Evolutionary conservation across 1,140 invertebrate genomes (phyloP), one percentile per base, ranked within the genome.

Genomic region (Drosophila insularis): DNA sequence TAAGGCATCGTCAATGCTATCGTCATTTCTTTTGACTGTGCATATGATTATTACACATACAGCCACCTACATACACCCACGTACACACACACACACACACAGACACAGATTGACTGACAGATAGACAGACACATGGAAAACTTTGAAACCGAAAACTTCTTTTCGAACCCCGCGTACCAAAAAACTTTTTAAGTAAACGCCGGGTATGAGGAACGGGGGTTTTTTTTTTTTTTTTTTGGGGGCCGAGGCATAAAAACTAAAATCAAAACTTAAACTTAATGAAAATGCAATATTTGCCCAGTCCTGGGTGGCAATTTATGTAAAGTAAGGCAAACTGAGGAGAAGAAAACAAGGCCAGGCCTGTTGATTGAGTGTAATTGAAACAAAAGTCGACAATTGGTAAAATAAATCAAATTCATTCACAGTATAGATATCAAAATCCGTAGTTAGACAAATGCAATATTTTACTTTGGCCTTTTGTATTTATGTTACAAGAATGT

Each of bases 181-280:
- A 43, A 60, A 61, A 61, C 59, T 61, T 61, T 43, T 61, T 61
- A 61, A 37, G 59, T 61, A 61, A 43, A 43, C 21, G 59, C 39
- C 19, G 11, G 43, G 13, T 23, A 43, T 40, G 2, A 2, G 13
- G 21, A 43, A 43, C 7, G 43, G 43, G 17, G n/a, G n/a, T n/a
- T n/a, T n/a, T n/a, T n/a, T n/a, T n/a, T n/a, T n/a, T n/a, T n/a
- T 50, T 50, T 8, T 11, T 35, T 27, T 6, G 4, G 14, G 43
- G 10, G 14, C n/a, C 3, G 40, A 19, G 37, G n/a, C 35, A n/a
- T 14, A 58, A 37, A 27, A 61, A 61, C 59, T 61, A 23, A 61
- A 61, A 61, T 61, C 59, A 23, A 61, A 50, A 61, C 59, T 61
- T 61, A 14, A 61, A 43, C 39, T 61, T 61, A 61, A 61, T 61